Evolutionary conservation across 2,888 invertebrate species (phyloP).

Genomic region (Drosophila yooni): DNA sequence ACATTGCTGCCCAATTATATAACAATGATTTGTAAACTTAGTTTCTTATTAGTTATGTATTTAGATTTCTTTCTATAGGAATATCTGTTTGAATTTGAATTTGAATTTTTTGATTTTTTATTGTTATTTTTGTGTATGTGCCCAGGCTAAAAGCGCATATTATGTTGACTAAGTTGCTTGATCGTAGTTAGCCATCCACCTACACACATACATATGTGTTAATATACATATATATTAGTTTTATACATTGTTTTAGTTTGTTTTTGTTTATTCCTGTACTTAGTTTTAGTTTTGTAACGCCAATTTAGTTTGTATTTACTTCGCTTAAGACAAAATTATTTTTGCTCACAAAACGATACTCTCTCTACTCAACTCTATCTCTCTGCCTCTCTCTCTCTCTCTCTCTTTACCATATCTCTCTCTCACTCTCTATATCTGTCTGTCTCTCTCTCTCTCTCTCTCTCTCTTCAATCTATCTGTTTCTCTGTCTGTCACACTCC

Average conservation of each 20-base stretch:
- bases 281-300: constrained; percentile 44
- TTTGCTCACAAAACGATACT: constrained; percentile 67
- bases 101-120: constrained; percentile 18
- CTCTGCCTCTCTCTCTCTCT: constrained; percentile 37
- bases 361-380: constrained; percentile 46
- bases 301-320: constrained; percentile 44
- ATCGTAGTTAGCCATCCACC: constrained; percentile 63
- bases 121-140: constrained; percentile 10
- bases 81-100: constrained; percentile 46
- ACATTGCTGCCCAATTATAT: constrained; percentile 9
- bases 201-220: constrained; percentile 18
- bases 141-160: constrained; percentile 21
- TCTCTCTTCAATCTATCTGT: constrained; percentile 19
- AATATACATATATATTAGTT: constrained; percentile 24
- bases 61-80: constrained; percentile 13
- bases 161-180: constrained; percentile 74
- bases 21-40: constrained; percentile 39
- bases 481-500: constrained; percentile 40
- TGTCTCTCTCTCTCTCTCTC: constrained; percentile 38
- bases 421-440: constrained; percentile 37
- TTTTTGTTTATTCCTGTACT: constrained; percentile 29
- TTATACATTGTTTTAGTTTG: constrained; percentile 49
- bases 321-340: constrained; percentile 50
- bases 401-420: constrained; percentile 24
- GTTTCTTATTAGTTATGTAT: constrained; percentile 22